Evolutionary conservation across 2,888 invertebrate genomes (phyloP).

Genomic region (Dioctria linearis): DNA sequence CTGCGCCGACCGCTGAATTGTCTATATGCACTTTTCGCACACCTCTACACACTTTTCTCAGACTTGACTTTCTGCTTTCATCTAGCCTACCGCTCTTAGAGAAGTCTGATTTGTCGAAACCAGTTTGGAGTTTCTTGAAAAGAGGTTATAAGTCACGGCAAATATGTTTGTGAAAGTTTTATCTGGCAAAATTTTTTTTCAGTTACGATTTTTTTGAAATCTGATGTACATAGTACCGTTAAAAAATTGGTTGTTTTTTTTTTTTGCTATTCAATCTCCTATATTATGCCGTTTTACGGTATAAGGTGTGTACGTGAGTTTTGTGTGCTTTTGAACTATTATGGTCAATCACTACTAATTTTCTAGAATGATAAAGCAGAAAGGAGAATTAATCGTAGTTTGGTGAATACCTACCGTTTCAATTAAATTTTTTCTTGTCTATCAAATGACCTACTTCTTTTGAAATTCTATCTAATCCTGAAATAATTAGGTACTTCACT

Average conservation of each 20-base stretch:
- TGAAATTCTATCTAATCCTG: too few species aligned
- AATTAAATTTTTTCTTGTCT: too few species aligned
- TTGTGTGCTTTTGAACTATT: too few species aligned
- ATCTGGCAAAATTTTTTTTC: conserved; percentile 29
- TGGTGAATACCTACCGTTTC: too few species aligned
- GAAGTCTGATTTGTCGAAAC: not conserved
- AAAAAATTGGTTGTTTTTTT: not conserved
- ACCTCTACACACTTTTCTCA: not conserved
- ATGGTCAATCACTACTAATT: too few species aligned
- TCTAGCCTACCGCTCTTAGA: not conserved
- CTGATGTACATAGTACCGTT: not conserved
- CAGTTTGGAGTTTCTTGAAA: conserved; percentile 24
- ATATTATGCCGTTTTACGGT: too few species aligned
- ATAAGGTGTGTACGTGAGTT: too few species aligned
- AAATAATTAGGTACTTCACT: too few species aligned
- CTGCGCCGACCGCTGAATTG: not conserved
- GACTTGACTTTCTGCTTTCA: not conserved
- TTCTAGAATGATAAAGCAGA: too few species aligned
- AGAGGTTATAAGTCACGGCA: conserved; percentile 40
- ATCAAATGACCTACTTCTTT: too few species aligned
- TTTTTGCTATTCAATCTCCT: too few species aligned
- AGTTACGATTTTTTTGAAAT: not conserved
- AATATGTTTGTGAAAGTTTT: conserved; percentile 37
- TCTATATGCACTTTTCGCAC: not conserved
- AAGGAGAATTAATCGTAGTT: too few species aligned